These are phyloP conservation scores for Hyphantria cunea DNA, from an alignment of 1,140 invertebrate species.

Conservation along the genomic window DNA sequence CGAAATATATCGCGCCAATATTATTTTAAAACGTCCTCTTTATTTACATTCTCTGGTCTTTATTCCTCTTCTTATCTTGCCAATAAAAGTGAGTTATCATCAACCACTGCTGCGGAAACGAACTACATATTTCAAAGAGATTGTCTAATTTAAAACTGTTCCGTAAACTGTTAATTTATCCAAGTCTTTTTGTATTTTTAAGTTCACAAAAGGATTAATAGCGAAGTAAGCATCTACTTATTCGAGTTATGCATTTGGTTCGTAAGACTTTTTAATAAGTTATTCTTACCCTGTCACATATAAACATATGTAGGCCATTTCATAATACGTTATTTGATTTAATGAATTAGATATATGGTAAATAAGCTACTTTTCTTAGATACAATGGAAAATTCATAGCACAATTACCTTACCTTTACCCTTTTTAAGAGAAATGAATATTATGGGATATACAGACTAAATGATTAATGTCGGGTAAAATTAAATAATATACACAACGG, in stretches of 20 bases:
- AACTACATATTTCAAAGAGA: constrained; percentile 58
- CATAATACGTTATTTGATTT: no score
- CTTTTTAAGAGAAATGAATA: no score
- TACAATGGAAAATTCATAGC: no score
- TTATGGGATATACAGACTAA: no score
- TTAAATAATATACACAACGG: no score
- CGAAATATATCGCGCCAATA: no score
- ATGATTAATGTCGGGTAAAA: no score
- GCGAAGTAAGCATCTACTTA: constrained; percentile 19
- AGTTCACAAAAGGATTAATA: constrained; percentile 17
- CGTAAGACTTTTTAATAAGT: constrained; percentile 31
- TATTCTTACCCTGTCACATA: not conserved
- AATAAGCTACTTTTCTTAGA: no score
- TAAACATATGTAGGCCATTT: not conserved
- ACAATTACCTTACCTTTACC: no score
- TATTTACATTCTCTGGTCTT: no score
- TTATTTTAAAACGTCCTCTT: no score
- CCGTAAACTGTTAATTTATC: constrained; percentile 19
- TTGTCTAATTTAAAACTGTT: constrained; percentile 63
- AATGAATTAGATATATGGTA: no score
- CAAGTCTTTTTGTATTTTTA: constrained; percentile 32
- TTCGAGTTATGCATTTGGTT: constrained; percentile 34
- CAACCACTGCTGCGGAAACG: constrained; percentile 48
- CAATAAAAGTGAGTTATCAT: constrained; percentile 68
- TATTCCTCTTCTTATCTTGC: constrained; percentile 55